Base-by-base conservation (phyloP, 2,797 vertebrate genomes). In the Limosa lapponica region DNA sequence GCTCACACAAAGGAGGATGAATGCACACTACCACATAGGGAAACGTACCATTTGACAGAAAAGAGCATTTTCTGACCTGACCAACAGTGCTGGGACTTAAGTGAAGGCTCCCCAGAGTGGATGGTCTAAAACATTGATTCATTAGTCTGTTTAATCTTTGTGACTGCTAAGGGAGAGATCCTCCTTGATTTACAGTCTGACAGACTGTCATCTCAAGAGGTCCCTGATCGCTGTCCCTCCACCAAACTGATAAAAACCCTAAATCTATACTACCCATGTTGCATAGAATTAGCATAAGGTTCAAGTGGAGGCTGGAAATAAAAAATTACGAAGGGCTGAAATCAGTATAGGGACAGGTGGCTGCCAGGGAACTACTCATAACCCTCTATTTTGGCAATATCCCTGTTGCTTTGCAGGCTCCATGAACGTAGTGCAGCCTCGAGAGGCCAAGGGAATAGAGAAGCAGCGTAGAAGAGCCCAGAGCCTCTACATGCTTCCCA, bases 111-210 rank as follows among this genome's bases (percentile, higher is more conserved):
- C 95, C 86, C 92, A 90, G 95, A 95, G 93, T 62, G n/a, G 86
- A 87, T 57, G 43, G 81, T 93, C 89, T 89, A 92, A 97, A 96
- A 82, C 65, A 96, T 69, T 95, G 94, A 96, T 97, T 98, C 93
- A 97, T 98, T 98, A 96, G 87, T 97, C 96, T 95, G 89, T 97
- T 98, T 98, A 96, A 97, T 96, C 96, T 97, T 97, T 90, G 82
- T 78, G 77, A 81, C 96, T 89, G 70, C 83, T 96, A 93, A 96
- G 80, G 91, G 62, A 97, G 81, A 92, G 91, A 88, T 91, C 70
- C n/a, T 97, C 93, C 91, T 94, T 97, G 93, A 97, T 95, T 96
- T 97, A 94, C 90, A 93, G 0, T 77, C 92, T 97, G 95, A 96
- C 97, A 97, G 95, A 41, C 73, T 97, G 87, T 94, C 96, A 93